A percentile compares a stretch with the other conserved stretches of the same genome.
phyloP scores from a whole-genome alignment of 2,797 vertebrate genomes.

The Epinephelus malabaricus region DNA sequence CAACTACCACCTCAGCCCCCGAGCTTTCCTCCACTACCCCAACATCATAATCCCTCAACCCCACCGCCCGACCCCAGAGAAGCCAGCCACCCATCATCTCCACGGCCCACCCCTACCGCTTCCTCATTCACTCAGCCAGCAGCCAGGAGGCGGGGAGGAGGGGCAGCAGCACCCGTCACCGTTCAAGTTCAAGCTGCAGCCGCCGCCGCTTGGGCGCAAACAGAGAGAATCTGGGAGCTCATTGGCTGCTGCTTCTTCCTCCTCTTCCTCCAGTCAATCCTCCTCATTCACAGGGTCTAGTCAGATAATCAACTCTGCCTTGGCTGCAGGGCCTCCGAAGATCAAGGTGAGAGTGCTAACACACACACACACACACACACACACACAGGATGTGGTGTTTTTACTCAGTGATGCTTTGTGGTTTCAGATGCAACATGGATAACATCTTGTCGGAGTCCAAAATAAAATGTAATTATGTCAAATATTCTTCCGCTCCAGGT shows the following conservation, averaged over 20 bases:
- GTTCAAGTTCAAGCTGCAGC: conserved; percentile 96
- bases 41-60: conserved; percentile 93
- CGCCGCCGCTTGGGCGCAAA: conserved; percentile 91
- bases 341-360: conserved; percentile 82
- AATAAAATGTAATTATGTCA: neutral
- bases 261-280: conserved; percentile 70
- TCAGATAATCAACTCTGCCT: conserved; percentile 60
- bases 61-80: conserved; percentile 86
- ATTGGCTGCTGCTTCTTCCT: conserved; percentile 57
- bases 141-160: conserved; percentile 57
- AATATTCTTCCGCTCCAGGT: conserved; percentile 76
- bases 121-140: conserved; percentile 73
- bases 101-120: conserved; percentile 75
- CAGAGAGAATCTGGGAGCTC: conserved; percentile 85
- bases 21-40: conserved; percentile 95
- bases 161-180: conserved; percentile 80
- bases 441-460: neutral
- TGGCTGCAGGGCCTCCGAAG: conserved; percentile 78
- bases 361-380: neutral
- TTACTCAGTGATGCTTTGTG: neutral
- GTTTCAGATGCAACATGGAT: neutral
- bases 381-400: neutral
- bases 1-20: conserved; percentile 96
- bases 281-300: conserved; percentile 67
- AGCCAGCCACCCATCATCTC: conserved; percentile 75